These are phyloP conservation scores for Catharus minimus DNA, from an alignment of 2,113 vertebrate species.

Conservation along the genomic window DNA sequence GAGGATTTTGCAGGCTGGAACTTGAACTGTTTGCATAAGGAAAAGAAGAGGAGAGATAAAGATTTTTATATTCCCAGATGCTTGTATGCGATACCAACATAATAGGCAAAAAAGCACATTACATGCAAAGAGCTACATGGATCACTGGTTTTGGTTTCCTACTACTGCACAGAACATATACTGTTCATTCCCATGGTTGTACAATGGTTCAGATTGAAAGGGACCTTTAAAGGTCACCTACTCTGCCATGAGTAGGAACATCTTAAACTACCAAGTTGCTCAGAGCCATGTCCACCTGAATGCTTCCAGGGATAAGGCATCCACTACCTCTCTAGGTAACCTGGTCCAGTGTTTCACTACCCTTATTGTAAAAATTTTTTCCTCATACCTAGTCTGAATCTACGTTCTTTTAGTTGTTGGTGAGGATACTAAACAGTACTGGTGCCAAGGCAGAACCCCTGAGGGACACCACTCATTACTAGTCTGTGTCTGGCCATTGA, in stretches of 20 bases:
- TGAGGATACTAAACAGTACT: background rate
- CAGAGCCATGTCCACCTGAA: background rate
- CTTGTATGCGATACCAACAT: background rate
- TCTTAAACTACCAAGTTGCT: background rate
- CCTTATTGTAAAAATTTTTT: rapidly evolving
- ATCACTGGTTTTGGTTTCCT: background rate
- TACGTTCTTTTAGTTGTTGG: background rate
- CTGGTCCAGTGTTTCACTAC: background rate
- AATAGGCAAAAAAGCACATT: background rate
- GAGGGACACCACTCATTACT: rapidly evolving
- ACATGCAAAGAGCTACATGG: background rate
- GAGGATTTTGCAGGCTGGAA: constrained; percentile 23
- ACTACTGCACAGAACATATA: background rate
- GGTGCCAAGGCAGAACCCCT: background rate
- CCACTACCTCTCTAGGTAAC: background rate
- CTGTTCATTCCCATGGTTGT: background rate
- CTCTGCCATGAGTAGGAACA: background rate
- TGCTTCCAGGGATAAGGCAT: background rate
- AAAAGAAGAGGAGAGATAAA: background rate
- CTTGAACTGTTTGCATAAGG: constrained; percentile 53
- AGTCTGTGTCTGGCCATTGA: background rate
- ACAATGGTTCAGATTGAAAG: background rate
- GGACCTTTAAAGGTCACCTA: background rate
- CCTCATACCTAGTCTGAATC: background rate
- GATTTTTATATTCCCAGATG: background rate